Evolutionary conservation across 2,888 invertebrate species (phyloP), one percentile per base, ranked within the genome.

Genomic region (Euzetes globulus): DNA sequence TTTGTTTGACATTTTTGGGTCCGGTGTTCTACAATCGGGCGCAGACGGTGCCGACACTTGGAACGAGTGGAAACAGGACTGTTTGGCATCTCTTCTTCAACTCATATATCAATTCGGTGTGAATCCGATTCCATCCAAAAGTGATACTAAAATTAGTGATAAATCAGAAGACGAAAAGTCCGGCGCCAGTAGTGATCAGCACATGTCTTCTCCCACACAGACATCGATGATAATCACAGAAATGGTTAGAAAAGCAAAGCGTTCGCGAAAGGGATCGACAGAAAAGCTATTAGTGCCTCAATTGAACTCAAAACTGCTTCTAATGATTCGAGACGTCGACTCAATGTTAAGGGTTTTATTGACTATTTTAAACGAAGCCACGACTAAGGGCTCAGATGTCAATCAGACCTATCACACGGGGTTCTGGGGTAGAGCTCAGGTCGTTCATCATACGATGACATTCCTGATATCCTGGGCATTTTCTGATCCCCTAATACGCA

Each of bases 401-500:
- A 90, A 91, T 80, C 91, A 91, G 78, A 65, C 63, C 2, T 91
- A 93, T 80, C 91, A 93, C 82, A 93, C 94, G 75, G 94, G 94
- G 7, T 90, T 94, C 79, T 94, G 94, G 90, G 94, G 94, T 1
- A 86, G 94, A 78, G 91, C 94, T 0, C 94, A 94, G 84, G 89
- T 93, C 75, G 90, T 95, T 22, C 94, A 94, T 81, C 94, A 93
- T 81, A 90, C 93, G 19, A 91, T 95, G 90, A 91, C 92, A 19
- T 85, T 95, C 80, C 87, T 95, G 78, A 94, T 95, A 45, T 94
- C 93, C 79, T 94, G 94, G 91, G 90, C 93, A 58, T 93, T 93
- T 81, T 92, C 93, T 72, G 90, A 91, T 60, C 88, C 89, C 13
- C 88, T 89, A 78, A 91, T 93, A 0, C 87, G 90, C 22, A 87